Percentiles rank a stretch among this genome's conserved stretches.
phyloP scores from a whole-genome alignment of 2,113 vertebrate species.

The Ranitomeya imitator region DNA sequence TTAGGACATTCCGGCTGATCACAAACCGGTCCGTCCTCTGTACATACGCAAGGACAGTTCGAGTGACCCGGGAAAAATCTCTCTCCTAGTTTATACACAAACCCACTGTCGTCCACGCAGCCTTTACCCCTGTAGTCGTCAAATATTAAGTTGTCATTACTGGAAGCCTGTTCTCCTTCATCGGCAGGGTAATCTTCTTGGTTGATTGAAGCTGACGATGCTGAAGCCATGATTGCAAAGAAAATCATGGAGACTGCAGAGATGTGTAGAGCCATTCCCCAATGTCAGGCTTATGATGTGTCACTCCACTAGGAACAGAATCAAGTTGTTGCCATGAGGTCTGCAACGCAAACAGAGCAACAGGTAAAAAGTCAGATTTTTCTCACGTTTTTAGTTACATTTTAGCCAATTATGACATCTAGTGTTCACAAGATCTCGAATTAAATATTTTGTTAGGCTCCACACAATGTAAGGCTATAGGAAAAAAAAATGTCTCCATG shows the following conservation, averaged over 20 bases:
- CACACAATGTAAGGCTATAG: background rate
- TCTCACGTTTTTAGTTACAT: background rate
- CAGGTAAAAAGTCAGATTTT: background rate
- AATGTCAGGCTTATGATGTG: slow-evolving; percentile 77
- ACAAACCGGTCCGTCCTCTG: slow-evolving; percentile 97
- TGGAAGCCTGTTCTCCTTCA: slow-evolving; percentile 87
- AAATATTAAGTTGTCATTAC: slow-evolving; percentile 91
- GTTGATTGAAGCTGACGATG: slow-evolving; percentile 82
- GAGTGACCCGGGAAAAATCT: slow-evolving; percentile 98
- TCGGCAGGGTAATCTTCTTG: slow-evolving; percentile 92
- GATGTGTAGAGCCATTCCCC: slow-evolving; percentile 89
- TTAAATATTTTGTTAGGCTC: background rate
- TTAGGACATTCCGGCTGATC: slow-evolving; percentile 97
- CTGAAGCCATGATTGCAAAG: slow-evolving; percentile 80
- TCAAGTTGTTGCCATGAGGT: slow-evolving; percentile 77
- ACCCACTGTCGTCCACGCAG: slow-evolving; percentile 98
- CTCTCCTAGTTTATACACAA: slow-evolving; percentile 97
- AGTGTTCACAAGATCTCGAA: background rate
- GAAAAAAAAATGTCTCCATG: background rate
- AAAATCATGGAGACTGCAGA: slow-evolving; percentile 84
- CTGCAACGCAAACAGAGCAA: slow-evolving; percentile 70
- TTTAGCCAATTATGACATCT: background rate
- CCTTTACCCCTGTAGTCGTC: slow-evolving; percentile 98
- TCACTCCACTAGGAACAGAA: slow-evolving; percentile 68
- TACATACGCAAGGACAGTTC: slow-evolving; percentile 97